Evolutionary conservation across 2,113 vertebrate species (phyloP).

Genomic region (Speoplatyrhinus poulsoni): DNA sequence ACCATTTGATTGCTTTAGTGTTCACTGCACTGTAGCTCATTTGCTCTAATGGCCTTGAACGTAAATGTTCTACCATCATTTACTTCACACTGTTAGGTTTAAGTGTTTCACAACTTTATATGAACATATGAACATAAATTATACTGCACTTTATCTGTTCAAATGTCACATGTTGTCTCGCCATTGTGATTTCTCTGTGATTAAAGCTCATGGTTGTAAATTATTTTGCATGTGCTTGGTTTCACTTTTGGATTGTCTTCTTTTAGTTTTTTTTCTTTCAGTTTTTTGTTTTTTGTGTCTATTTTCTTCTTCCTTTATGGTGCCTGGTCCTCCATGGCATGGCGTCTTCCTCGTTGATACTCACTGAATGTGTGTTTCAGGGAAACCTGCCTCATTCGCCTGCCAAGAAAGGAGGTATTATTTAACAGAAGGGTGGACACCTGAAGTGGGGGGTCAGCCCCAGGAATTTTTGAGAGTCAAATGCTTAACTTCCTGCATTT

Average conservation of each 20-base stretch:
- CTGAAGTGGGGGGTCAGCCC: too few species aligned
- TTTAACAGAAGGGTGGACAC: constrained; percentile 36
- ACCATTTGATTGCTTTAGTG: constrained; percentile 70
- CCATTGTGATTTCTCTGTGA: constrained; percentile 12
- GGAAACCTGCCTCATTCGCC: constrained; percentile 72
- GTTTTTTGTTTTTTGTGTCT: too few species aligned
- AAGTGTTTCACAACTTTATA: constrained; percentile 48
- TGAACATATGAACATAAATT: constrained; percentile 41
- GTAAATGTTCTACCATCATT: constrained; percentile 67
- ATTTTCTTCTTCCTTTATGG: neutral
- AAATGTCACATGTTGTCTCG: constrained; percentile 15
- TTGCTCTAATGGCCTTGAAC: constrained; percentile 67
- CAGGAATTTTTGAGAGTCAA: too few species aligned
- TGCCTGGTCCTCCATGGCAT: constrained; percentile 30
- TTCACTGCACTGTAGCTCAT: constrained; percentile 72
- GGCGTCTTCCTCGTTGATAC: constrained; percentile 30
- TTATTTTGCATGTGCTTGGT: constrained; percentile 14
- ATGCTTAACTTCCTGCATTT: too few species aligned
- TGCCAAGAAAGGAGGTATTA: constrained; percentile 82
- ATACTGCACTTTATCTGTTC: constrained; percentile 34
- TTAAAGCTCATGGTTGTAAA: constrained; percentile 29
- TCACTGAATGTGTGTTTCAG: constrained; percentile 63
- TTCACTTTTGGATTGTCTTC: too few species aligned
- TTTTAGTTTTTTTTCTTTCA: too few species aligned
- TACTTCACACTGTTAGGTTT: constrained; percentile 68